Evolutionary conservation across 2,888 invertebrate genomes (phyloP).

Genomic region (Brachyopa scutellaris): DNA sequence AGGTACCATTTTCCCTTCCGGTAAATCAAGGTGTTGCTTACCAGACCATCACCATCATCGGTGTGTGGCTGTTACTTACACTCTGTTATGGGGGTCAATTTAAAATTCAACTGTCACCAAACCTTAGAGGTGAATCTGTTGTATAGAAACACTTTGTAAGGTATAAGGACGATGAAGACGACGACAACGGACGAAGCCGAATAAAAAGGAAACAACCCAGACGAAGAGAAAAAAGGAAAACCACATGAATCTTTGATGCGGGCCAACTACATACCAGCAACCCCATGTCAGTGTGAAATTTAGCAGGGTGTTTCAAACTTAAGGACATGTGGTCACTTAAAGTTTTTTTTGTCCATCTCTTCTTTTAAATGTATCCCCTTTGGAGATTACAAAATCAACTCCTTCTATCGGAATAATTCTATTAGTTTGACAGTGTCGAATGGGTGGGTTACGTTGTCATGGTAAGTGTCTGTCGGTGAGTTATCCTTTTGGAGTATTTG

Average conservation of each 20-base stretch:
- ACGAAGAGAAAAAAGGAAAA: slow-evolving; percentile 13
- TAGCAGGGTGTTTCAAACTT: slow-evolving; percentile 41
- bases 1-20: slow-evolving; percentile 9
- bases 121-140: slow-evolving; percentile 59
- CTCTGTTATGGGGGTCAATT: slow-evolving; percentile 33
- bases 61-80: slow-evolving; percentile 20
- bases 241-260: slow-evolving; percentile 65
- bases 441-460: slow-evolving; percentile 17
- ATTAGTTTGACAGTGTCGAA: slow-evolving; percentile 22
- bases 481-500: not conserved
- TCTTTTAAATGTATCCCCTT: no score
- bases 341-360: no score
- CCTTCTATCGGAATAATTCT: slow-evolving; percentile 25
- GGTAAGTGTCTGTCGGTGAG: not conserved
- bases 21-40: slow-evolving; percentile 61
- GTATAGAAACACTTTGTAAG: slow-evolving; percentile 57
- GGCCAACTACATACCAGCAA: slow-evolving; percentile 52
- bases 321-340: slow-evolving; percentile 34
- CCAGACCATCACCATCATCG: slow-evolving; percentile 28
- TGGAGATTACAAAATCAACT: slow-evolving; percentile 42
- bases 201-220: slow-evolving; percentile 7
- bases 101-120: slow-evolving; percentile 62
- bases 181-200: slow-evolving; percentile 1
- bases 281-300: slow-evolving; percentile 54
- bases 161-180: slow-evolving; percentile 47